Base-by-base conservation (phyloP, 2,113 vertebrate species). In the Hippocampus mohnikei region DNA sequence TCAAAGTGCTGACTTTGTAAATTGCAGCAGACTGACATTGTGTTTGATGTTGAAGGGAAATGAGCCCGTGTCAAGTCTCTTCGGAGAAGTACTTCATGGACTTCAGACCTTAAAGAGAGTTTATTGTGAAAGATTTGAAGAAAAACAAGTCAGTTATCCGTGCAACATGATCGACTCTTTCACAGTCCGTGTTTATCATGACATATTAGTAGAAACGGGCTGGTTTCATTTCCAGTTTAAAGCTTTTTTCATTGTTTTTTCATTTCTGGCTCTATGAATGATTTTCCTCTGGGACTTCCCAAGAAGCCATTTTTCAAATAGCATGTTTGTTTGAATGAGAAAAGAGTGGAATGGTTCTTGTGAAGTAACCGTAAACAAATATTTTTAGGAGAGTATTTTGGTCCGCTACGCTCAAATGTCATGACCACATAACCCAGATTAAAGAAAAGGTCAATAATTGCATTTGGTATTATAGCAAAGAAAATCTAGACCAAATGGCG, bases 1-100 rank as follows among this genome's bases (percentile, higher is more conserved):
- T 72, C 60, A 80, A 81, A 78, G 81, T 65, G 33, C 69, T 66
- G 0, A 4, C 21, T 25, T 25, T 18, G 63, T 69, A 9, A 58
- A 67, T 48, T 69, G 67, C 56, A 59, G 29, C 56, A 67, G 61
- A 70, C 18, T 77, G 71, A 79, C 79, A 66, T 52, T 8, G 13
- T 59, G 23, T n/a, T 50, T 23, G 18, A 60, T 60, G 67, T 70
- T 56, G 41, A 16, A 68, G 76, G 29, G 13, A 76, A 77, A 13
- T 41, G 62, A 72, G 75, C 65, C 1, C 56, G 70, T 25, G 44
- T 0, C 7, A n/a, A 20, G 33, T 42, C 40, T 25, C 18, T 46
- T 20, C 13, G 55, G 9, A 41, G 16, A 48, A 62, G 16, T 13
- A 66, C 15, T 18, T 25, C 37, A 13, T 16, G 48, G 68, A 74